Percentiles rank a stretch among this genome's conserved stretches.
Conservation (phyloP, 1,140 invertebrate species). For the Sarcophaga peregrina region DNA sequence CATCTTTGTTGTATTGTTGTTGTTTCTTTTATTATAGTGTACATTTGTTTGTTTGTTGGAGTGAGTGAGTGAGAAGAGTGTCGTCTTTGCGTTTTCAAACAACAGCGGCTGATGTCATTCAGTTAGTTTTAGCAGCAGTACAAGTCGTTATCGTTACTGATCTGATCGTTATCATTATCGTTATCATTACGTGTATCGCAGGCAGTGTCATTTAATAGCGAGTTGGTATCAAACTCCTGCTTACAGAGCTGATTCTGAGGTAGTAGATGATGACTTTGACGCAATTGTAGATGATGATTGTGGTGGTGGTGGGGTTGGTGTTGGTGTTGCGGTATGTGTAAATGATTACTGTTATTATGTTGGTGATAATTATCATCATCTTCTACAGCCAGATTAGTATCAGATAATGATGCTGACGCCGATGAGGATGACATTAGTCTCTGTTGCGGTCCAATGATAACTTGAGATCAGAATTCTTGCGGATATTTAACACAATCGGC, state of each 20-base stretch:
- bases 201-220: constrained; percentile 17
- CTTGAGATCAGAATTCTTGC: constrained; percentile 67
- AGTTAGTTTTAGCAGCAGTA: constrained; percentile 40
- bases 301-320: constrained; percentile 46
- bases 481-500: constrained; percentile 66
- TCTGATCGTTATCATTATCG: constrained; percentile 42
- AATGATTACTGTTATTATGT: not conserved
- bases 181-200: constrained; percentile 33
- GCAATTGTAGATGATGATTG: constrained; percentile 28
- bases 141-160: constrained; percentile 42
- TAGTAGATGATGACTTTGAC: constrained; percentile 16
- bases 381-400: constrained; percentile 23
- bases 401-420: constrained; percentile 32
- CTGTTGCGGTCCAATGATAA: constrained; percentile 53
- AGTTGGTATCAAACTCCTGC: constrained; percentile 34
- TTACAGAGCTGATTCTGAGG: constrained; percentile 25
- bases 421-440: constrained; percentile 43
- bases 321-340: constrained; percentile 43
- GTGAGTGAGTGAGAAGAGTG: too few relatives aligned
- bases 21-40: not conserved
- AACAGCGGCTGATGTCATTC: constrained; percentile 40
- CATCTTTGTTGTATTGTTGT: constrained; percentile 23
- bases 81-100: not conserved
- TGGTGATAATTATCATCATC: constrained; percentile 18
- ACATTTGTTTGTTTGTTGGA: too few relatives aligned